Evolutionary conservation across 2,888 invertebrate genomes (phyloP).

Genomic region (Podotricha telesiphe): DNA sequence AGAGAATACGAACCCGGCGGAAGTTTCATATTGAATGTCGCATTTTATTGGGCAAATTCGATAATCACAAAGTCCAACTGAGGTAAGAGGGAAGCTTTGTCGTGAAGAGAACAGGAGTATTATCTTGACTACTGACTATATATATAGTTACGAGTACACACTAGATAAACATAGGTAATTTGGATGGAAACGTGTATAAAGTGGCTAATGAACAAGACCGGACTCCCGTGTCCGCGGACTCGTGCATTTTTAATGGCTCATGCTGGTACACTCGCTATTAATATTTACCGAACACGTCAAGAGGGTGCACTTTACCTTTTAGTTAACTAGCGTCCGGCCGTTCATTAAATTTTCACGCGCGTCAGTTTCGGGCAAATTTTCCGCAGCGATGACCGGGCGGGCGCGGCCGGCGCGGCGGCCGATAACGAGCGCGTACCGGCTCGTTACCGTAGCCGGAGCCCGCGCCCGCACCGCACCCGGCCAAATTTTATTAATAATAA

Average conservation of each 20-base stretch:
- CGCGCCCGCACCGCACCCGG: conserved; percentile 53
- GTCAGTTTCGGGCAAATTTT: conserved; percentile 83
- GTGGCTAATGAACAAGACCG: conserved; percentile 70
- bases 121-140: conserved; percentile 36
- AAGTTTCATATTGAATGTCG: conserved; percentile 76
- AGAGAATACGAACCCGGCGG: conserved; percentile 58
- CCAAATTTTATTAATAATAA: conserved; percentile 83
- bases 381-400: conserved; percentile 81
- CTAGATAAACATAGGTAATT: conserved; percentile 54
- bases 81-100: conserved; percentile 50
- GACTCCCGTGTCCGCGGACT: conserved; percentile 75
- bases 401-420: conserved; percentile 51
- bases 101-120: conserved; percentile 50
- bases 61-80: conserved; percentile 60
- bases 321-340: conserved; percentile 84
- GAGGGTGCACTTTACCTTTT: conserved; percentile 84
- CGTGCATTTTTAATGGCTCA: conserved; percentile 82
- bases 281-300: conserved; percentile 84
- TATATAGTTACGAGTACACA: conserved; percentile 19
- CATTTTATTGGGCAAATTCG: conserved; percentile 76
- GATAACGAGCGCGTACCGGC: conserved; percentile 62
- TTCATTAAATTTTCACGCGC: conserved; percentile 85
- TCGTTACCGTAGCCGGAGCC: conserved; percentile 63
- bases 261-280: conserved; percentile 82
- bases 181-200: conserved; percentile 59